Evolutionary conservation across 2,797 vertebrate genomes (phyloP).

Genomic region (Pseudochirops cupreus): DNA sequence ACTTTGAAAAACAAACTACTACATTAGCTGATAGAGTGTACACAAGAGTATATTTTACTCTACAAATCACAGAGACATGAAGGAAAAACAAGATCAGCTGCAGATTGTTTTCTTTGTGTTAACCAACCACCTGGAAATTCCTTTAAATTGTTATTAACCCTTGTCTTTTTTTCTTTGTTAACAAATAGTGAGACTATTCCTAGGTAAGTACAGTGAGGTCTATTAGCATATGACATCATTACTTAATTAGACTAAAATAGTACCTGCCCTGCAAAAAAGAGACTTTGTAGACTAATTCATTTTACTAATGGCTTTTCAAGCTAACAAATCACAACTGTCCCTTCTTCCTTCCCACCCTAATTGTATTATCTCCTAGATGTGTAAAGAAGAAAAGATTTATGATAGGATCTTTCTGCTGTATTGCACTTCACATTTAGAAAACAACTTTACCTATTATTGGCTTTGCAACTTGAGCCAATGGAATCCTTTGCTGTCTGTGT

Average conservation of each 20-base stretch:
- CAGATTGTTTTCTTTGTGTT: constrained; percentile 45
- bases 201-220: neutral
- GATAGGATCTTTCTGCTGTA: neutral
- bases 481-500: constrained; percentile 15
- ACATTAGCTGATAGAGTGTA: neutral
- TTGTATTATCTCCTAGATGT: constrained; percentile 17
- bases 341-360: constrained; percentile 13
- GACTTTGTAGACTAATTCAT: neutral
- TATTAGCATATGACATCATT: neutral
- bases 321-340: constrained; percentile 1
- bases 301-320: constrained; percentile 33
- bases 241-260: constrained; percentile 36
- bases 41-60: constrained; percentile 13
- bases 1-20: constrained; percentile 3
- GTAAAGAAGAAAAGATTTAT: neutral
- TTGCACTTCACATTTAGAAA: neutral
- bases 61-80: constrained; percentile 45
- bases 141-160: neutral
- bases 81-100: constrained; percentile 35
- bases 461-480: constrained; percentile 51
- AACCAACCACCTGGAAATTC: constrained; percentile 49
- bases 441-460: neutral
- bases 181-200: neutral
- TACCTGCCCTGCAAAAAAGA: constrained; percentile 5
- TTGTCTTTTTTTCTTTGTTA: constrained; percentile 5